phyloP scores from a whole-genome alignment of 1,140 invertebrate species.

The Bicyclus anynana region DNA sequence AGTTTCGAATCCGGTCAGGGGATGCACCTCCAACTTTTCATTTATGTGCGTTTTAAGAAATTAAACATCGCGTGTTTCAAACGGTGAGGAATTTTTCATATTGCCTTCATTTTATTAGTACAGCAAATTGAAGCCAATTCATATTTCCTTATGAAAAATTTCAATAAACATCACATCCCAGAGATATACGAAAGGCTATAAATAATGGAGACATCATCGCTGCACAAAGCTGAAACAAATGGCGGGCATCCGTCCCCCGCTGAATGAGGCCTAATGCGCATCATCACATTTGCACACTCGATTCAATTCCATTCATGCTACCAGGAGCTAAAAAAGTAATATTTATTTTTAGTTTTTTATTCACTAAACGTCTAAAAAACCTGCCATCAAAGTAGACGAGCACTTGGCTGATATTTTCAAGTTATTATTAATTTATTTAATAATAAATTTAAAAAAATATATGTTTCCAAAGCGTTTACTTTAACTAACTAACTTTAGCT shows the following conservation, averaged over 20 bases:
- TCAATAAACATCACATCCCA: slow-evolving; percentile 13
- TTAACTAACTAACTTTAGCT: too few relatives aligned
- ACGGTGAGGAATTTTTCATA: too few relatives aligned
- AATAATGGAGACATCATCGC: slow-evolving; percentile 29
- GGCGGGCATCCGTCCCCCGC: slow-evolving; percentile 45
- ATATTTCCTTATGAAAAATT: slow-evolving; percentile 6
- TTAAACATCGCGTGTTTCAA: too few relatives aligned
- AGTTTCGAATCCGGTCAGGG: too few relatives aligned
- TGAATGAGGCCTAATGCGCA: slow-evolving; percentile 57
- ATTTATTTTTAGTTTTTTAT: not conserved
- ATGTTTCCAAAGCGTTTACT: too few relatives aligned
- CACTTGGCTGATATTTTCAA: too few relatives aligned
- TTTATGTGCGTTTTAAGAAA: too few relatives aligned
- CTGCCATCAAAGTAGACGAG: too few relatives aligned
- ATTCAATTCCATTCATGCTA: slow-evolving; percentile 45
- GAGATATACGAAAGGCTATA: slow-evolving; percentile 18
- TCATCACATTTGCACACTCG: slow-evolving; percentile 66
- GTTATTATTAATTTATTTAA: too few relatives aligned
- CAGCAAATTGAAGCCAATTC: slow-evolving; percentile 8
- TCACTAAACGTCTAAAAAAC: too few relatives aligned
- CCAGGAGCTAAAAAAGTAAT: slow-evolving; percentile 19
- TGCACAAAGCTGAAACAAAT: slow-evolving; percentile 51
- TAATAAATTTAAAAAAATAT: too few relatives aligned
- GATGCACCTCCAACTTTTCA: too few relatives aligned
- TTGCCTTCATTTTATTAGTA: not conserved